Evolutionary conservation across 1,140 invertebrate genomes (phyloP).

Genomic region (Orchestia grillus): DNA sequence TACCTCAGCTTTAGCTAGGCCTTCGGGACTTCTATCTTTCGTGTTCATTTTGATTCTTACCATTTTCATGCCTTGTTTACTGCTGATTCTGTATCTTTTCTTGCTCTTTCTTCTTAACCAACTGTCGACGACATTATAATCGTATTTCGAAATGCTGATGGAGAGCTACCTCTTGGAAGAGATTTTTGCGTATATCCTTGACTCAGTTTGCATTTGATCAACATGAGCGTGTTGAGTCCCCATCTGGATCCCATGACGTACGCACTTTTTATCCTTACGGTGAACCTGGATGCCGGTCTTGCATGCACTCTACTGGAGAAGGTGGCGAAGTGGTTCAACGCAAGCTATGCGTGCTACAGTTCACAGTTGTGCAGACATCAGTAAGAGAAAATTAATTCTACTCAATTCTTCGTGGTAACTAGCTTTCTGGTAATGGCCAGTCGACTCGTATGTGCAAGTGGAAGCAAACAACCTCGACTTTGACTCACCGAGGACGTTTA

Average conservation of each 20-base stretch:
- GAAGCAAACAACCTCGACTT: too few species aligned
- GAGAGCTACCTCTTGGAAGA: neutral
- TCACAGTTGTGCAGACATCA: neutral
- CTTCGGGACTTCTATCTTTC: too few species aligned
- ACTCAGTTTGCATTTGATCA: neutral
- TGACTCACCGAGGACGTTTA: too few species aligned
- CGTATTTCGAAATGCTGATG: conserved; percentile 26
- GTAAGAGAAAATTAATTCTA: neutral
- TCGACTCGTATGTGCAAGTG: too few species aligned
- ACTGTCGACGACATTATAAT: conserved; percentile 8
- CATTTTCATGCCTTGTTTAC: too few species aligned
- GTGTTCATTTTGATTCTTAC: too few species aligned
- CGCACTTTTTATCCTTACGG: neutral
- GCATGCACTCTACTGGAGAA: conserved; percentile 11
- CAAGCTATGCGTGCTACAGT: neutral
- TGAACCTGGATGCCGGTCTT: neutral
- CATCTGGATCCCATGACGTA: conserved; percentile 15
- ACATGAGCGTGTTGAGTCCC: neutral
- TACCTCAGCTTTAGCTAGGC: too few species aligned
- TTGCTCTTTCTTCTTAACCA: too few species aligned
- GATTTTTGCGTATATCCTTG: neutral
- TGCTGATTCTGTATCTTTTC: too few species aligned
- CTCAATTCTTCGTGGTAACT: too few species aligned
- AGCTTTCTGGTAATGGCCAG: too few species aligned
- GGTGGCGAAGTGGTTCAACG: conserved; percentile 4